phyloP scores from a whole-genome alignment of 2,888 invertebrate species.

The Drosophila seclusa region DNA sequence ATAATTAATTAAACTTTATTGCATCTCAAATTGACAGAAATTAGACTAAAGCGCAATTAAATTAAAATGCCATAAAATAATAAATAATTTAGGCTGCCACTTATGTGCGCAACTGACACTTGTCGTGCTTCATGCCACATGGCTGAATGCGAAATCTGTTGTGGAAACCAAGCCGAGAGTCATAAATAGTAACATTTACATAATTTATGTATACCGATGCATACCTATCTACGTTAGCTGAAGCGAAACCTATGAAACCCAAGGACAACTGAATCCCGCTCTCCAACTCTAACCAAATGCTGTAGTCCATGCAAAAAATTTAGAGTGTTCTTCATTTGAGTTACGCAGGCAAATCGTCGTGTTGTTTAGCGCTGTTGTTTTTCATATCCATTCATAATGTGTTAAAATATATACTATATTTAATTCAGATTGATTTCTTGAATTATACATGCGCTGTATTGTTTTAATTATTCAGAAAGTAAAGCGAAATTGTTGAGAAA shows the following conservation, averaged over 20 bases:
- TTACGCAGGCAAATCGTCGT: background rate
- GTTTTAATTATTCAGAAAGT: background rate
- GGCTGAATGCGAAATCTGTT: background rate
- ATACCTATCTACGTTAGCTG: background rate
- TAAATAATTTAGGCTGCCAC: conserved; percentile 28
- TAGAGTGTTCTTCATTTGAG: background rate
- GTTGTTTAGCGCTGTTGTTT: background rate
- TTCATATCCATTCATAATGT: background rate
- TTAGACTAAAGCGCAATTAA: conserved; percentile 34
- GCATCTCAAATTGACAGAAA: conserved; percentile 12
- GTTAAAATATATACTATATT: background rate
- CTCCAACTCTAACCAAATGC: background rate
- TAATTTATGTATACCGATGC: conserved; percentile 32
- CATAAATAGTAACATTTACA: conserved; percentile 36
- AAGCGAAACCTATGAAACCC: background rate
- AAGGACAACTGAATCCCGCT: conserved; percentile 14
- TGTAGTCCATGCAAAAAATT: background rate
- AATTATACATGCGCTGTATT: background rate
- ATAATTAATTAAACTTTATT: background rate
- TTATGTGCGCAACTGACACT: conserved; percentile 19
- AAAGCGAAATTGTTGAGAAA: conserved; percentile 8
- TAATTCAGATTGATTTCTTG: background rate
- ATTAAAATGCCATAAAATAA: conserved; percentile 39
- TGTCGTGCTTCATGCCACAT: conserved; percentile 18
- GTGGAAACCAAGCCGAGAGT: background rate